Evolutionary conservation across 2,888 invertebrate genomes (phyloP), one percentile per base, ranked within the genome.

Genomic region (Lacanobia wlatinum): DNA sequence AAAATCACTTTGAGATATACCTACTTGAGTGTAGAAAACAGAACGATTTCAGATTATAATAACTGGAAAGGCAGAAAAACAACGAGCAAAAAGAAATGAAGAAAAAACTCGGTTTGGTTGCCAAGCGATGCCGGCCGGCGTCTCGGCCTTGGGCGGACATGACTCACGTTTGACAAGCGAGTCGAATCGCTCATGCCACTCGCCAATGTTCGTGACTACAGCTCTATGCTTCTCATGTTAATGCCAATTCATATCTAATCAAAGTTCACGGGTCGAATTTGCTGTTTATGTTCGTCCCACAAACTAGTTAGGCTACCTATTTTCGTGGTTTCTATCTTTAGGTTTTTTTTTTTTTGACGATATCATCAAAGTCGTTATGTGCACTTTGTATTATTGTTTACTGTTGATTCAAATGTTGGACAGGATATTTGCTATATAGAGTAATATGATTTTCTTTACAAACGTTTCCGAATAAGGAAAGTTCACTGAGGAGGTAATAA

Each of bases 111-210:
- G 70, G 68, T 75, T 69, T 76, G 83, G 93, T 95, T 94, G 93
- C 92, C 88, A 93, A 83, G 92, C 89, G 74, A 82, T 75, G 93
- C 95, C 95, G 95, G 95, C 95, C 95, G 95, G 95, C 92, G 78
- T 60, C 78, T 83, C 87, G 95, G 94, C 95, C 95, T 95, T 94
- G 95, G 88, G 53, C 77, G 72, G 70, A 78, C 87, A 87, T 94
- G 95, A 95, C 82, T 94, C 94, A 94, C 84, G 87, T 77, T 79
- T 78, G 86, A 85, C 84, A 87, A 82, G 84, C 90, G 87, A 81
- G 78, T 65, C 89, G 85, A 90, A 91, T 91, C 88, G 87, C 88
- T 85, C 82, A 67, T 65, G 68, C 82, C 77, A 67, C 85, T 76
- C 75, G 78, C 77, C 82, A 77, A 82, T 83, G 85, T 85, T 89